Base-by-base conservation (phyloP, 2,888 invertebrate genomes). In the Ochropleura plecta region DNA sequence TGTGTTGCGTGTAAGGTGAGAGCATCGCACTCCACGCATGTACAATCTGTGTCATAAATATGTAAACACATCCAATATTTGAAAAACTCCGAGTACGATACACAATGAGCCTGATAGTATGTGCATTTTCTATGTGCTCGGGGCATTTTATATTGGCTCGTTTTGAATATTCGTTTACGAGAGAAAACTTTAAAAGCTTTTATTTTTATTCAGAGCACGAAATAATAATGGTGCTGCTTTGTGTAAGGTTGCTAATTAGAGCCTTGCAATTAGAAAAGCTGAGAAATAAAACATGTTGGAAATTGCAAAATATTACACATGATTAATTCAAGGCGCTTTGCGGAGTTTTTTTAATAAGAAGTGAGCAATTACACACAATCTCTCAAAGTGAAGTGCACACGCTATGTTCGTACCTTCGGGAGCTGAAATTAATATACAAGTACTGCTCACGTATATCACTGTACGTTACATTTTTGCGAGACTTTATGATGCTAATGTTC, bases 41-140 rank as follows among this genome's bases (percentile, higher is more conserved):
- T 72, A 84, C 76, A 78, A 81, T 81, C 65, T 64, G 60, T 67
- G 44, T 70, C 64, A 84, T 84, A 84, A 74, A 84, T 84, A 84
- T 81, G 82, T 78, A 78, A 76, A 73, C 67, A 73, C 44, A 76
- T 74, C 40, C 53, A 75, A 81, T 75, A 74, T 74, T 70, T 75
- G 70, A 77, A 73, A 73, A 76, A 68, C 40, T 57, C 40, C 8
- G 42, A 55, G 67, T 53, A 76, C 30, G 30, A 30, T 30, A 30
- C 42, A 72, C 42, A 70, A 70, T 76, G 51, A 64, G 71, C 57
- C 68, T 14, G 51, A 71, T 70, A 76, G 63, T 78, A 73, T 74
- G 60, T 71, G 72, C 71, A 73, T 72, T 63, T 81, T 84, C 59
- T 62, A 85, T 63, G 65, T 63, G 46, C 46, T 78, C 10, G n/a